phyloP scores from a whole-genome alignment of 2,797 vertebrate genomes.

The Hemitrygon akajei region DNA sequence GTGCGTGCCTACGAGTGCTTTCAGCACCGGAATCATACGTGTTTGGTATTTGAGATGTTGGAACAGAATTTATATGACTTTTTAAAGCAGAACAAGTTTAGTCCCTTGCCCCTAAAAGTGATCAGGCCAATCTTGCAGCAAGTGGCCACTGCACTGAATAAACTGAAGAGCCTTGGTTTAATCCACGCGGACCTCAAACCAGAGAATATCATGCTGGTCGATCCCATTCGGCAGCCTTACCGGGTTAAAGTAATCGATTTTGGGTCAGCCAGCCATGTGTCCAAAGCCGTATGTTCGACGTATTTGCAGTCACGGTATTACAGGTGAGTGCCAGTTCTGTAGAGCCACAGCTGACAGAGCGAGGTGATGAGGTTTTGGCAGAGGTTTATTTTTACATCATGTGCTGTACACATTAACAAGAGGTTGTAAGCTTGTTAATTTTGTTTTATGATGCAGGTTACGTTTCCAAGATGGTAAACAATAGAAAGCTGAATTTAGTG shows the following conservation, averaged over 20 bases:
- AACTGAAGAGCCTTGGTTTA: constrained; percentile 93
- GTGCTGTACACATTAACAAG: neutral
- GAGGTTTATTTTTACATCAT: neutral
- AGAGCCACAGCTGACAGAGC: constrained; percentile 18
- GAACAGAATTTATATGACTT: constrained; percentile 98
- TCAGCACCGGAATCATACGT: constrained; percentile 95
- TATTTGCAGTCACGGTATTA: constrained; percentile 98
- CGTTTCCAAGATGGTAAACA: constrained; percentile 5
- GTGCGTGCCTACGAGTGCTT: constrained; percentile 97
- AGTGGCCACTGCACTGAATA: constrained; percentile 94
- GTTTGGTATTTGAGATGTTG: constrained; percentile 97
- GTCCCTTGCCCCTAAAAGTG: constrained; percentile 92
- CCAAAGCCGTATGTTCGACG: constrained; percentile 97
- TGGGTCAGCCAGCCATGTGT: constrained; percentile 96
- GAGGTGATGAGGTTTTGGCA: neutral
- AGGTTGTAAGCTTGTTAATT: neutral
- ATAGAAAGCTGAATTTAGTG: neutral
- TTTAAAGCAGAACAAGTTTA: constrained; percentile 98
- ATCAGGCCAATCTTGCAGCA: constrained; percentile 95
- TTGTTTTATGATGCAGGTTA: neutral
- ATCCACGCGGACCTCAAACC: constrained; percentile 98
- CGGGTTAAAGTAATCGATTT: constrained; percentile 98
- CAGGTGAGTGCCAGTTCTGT: constrained; percentile 65
- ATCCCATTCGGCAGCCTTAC: constrained; percentile 91
- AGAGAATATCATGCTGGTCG: constrained; percentile 99